phyloP scores from a whole-genome alignment of 2,888 invertebrate species.

The Cepaea hortensis region DNA sequence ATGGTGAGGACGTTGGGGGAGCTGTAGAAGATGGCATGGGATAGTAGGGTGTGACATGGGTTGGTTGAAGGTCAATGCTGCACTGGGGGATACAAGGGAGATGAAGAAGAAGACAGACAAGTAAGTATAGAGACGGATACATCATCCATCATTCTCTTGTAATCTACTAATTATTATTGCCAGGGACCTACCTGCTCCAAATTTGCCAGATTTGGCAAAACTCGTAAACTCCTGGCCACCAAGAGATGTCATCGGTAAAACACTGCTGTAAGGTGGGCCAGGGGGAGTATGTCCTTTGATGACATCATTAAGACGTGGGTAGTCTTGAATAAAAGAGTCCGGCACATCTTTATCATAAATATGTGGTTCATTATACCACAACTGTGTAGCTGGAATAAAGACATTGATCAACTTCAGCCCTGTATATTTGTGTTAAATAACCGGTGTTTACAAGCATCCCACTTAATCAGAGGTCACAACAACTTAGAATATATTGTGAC shows the following conservation, averaged over 20 bases:
- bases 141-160: too few relatives aligned
- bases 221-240: conserved; percentile 83
- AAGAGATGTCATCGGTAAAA: conserved; percentile 80
- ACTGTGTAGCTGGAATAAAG: conserved; percentile 79
- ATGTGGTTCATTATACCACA: conserved; percentile 88
- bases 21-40: too few relatives aligned
- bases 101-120: too few relatives aligned
- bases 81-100: too few relatives aligned
- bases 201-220: conserved; percentile 89
- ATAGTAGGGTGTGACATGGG: too few relatives aligned
- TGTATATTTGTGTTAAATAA: too few relatives aligned
- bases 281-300: conserved; percentile 52
- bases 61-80: too few relatives aligned
- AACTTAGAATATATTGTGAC: too few relatives aligned
- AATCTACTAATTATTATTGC: not conserved
- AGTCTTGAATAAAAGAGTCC: conserved; percentile 78
- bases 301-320: conserved; percentile 54
- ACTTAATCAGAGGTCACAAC: too few relatives aligned
- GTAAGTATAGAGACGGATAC: too few relatives aligned
- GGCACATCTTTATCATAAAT: conserved; percentile 84
- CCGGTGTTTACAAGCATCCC: too few relatives aligned
- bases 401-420: not conserved
- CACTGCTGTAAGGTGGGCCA: conserved; percentile 82
- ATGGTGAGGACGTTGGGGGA: too few relatives aligned
- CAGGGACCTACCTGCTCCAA: conserved; percentile 81